Evolutionary conservation across 92 coral and sea anemone genomes (phyloP), one percentile per base, ranked within the genome.

Genomic region (Scolanthus callimorphus): DNA sequence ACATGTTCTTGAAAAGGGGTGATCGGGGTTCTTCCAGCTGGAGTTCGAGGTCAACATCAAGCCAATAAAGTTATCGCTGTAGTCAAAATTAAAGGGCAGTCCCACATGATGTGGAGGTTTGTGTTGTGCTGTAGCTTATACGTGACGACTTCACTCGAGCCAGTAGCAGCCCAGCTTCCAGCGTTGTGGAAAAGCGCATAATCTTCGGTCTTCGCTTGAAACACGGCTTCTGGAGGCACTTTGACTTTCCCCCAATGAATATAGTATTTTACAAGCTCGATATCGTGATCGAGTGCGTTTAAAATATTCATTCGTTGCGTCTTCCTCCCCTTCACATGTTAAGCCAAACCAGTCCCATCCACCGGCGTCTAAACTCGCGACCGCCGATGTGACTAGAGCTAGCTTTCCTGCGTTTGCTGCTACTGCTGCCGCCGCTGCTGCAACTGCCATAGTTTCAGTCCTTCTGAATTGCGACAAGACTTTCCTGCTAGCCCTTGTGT

Each of bases 91-190:
- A n/a, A n/a, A n/a, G n/a, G n/a, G n/a, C n/a, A n/a, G n/a, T n/a
- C n/a, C n/a, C n/a, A n/a, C n/a, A n/a, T n/a, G n/a, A n/a, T n/a
- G n/a, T n/a, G n/a, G n/a, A n/a, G n/a, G n/a, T n/a, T n/a, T n/a
- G n/a, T n/a, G n/a, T n/a, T n/a, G n/a, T n/a, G n/a, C n/a, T n/a
- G n/a, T n/a, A n/a, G n/a, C n/a, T n/a, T n/a, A n/a, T n/a, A n/a
- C n/a, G n/a, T n/a, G 17, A 63, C 29, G 20, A 73, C 47, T 28
- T 71, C 79, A 45, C 79, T 73, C 15, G 71, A 73, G 0, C 79
- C 79, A 19, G 79, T 43, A 27, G 71, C 62, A 12, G 71, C 59
- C 69, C 69, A 71, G 39, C 69, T 60, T n/a, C n/a, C n/a, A n/a
- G n/a, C n/a, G n/a, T n/a, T n/a, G n/a, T n/a, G n/a, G n/a, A n/a